Evolutionary conservation across 2,113 vertebrate species (phyloP).

Genomic region (Salvelinus fontinalis): DNA sequence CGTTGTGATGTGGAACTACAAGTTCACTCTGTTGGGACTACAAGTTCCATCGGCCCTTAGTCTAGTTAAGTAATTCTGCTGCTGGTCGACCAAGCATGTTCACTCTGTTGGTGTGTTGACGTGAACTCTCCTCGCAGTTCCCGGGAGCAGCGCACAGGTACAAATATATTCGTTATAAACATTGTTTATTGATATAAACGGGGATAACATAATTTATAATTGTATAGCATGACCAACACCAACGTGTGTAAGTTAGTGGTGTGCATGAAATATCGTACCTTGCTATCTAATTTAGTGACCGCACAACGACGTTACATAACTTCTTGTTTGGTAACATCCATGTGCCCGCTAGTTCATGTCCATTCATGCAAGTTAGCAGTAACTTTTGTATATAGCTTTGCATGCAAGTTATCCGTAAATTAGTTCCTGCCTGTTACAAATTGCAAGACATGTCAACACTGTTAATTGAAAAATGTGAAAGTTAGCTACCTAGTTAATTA

Average conservation of each 20-base stretch:
- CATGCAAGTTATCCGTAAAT: not conserved
- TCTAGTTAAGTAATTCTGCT: not conserved
- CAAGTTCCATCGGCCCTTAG: not conserved
- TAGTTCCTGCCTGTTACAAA: not conserved
- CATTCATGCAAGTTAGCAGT: not conserved
- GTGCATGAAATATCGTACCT: no score
- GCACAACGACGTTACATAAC: not conserved
- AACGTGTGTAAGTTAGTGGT: not conserved
- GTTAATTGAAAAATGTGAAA: no score
- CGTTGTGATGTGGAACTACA: not conserved
- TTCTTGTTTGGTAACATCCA: not conserved
- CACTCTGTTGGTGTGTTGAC: not conserved
- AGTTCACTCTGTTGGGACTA: not conserved
- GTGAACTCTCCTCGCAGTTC: not conserved
- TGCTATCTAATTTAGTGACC: not conserved
- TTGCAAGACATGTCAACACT: no score
- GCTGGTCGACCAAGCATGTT: not conserved
- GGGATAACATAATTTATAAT: not conserved
- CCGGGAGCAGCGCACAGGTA: not conserved
- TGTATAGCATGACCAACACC: not conserved
- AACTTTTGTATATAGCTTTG: not conserved
- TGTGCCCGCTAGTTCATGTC: not conserved
- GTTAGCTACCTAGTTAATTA: no score
- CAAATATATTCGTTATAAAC: not conserved
- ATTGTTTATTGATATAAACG: not conserved